A percentile compares a stretch with the other conserved stretches of the same genome.
These are phyloP conservation scores for Ectobius pallidus DNA, from an alignment of 2,888 invertebrate species.

Conservation along the genomic window DNA sequence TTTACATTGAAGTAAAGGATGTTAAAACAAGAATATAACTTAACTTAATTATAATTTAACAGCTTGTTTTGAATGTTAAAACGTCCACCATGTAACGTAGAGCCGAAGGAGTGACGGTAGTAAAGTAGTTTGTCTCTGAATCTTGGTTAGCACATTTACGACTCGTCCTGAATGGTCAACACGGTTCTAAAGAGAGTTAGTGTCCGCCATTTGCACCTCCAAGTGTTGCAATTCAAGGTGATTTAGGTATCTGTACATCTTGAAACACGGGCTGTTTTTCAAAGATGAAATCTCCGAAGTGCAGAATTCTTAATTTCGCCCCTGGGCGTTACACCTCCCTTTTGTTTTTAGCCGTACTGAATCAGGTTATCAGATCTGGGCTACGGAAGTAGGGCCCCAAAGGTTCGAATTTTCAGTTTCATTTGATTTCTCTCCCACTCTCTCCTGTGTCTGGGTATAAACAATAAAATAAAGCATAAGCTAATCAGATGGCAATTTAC, in stretches of 20 bases:
- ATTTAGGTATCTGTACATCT: neutral
- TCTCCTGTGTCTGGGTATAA: neutral
- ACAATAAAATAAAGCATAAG: neutral
- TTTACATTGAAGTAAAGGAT: no score
- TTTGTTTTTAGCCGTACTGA: neutral
- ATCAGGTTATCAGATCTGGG: slow-evolving; percentile 6
- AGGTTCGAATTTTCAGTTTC: neutral
- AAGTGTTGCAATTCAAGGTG: neutral
- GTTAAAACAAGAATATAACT: no score
- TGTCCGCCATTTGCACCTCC: neutral
- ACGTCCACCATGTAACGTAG: no score
- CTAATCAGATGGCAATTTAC: neutral
- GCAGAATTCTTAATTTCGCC: neutral
- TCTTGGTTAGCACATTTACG: no score
- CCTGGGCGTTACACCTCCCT: neutral
- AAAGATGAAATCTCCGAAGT: neutral
- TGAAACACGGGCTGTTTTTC: neutral
- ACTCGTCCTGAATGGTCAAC: no score
- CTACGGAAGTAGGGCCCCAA: neutral
- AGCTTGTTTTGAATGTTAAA: no score
- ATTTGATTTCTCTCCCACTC: neutral
- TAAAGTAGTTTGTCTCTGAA: no score
- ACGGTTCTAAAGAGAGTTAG: no score
- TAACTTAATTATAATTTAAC: no score
- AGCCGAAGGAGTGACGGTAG: no score